These are phyloP conservation scores for Cichlasoma orientale DNA, from an alignment of 2,797 vertebrate genomes.

Conservation along the genomic window DNA sequence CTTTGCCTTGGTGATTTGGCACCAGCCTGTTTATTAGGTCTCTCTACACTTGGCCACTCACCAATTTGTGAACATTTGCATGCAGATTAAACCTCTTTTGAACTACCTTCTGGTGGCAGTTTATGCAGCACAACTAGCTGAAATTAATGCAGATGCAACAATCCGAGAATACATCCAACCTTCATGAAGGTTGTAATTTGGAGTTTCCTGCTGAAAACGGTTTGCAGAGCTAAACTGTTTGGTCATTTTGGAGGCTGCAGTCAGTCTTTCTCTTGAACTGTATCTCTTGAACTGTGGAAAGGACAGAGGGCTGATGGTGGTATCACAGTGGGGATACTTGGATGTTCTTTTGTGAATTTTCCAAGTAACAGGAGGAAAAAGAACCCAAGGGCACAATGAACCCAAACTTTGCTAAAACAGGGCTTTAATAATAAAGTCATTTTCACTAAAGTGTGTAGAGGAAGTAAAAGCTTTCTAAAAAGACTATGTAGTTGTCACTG, in stretches of 20 bases:
- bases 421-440: not conserved
- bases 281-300: no score
- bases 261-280: not conserved
- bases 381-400: not conserved
- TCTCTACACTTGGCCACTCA: not conserved
- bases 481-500: not conserved
- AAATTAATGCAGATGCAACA: not conserved
- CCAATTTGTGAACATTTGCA: constrained; percentile 10
- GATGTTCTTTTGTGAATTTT: not conserved
- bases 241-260: not conserved
- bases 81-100: not conserved
- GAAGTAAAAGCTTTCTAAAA: not conserved
- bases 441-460: not conserved
- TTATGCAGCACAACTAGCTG: not conserved
- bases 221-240: not conserved
- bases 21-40: not conserved
- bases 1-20: not conserved
- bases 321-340: not conserved
- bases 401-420: not conserved
- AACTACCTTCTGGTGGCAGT: not conserved
- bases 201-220: not conserved
- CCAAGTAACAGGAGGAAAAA: not conserved
- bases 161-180: not conserved
- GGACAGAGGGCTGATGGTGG: not conserved
- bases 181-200: not conserved